phyloP scores from a whole-genome alignment of 2,888 invertebrate genomes.

The Nemotelus pantherinus region DNA sequence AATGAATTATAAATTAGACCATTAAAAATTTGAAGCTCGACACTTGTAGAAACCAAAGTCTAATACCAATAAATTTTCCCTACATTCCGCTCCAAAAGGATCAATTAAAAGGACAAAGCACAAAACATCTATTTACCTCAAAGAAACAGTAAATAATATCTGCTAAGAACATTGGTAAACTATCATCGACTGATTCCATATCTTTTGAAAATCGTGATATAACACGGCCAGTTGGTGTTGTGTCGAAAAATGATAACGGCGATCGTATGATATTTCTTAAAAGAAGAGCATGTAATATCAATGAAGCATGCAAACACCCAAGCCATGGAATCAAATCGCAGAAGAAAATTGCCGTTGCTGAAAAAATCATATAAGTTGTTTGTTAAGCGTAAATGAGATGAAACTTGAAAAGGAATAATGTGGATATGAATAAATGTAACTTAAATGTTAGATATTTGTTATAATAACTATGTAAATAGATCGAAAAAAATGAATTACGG shows the following conservation, averaged over 20 bases:
- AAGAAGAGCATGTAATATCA: conserved; percentile 63
- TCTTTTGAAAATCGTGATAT: conserved; percentile 69
- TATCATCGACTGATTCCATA: conserved; percentile 64
- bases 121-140: conserved; percentile 65
- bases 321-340: conserved; percentile 75
- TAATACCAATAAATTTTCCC: too few relatives aligned
- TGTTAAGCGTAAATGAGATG: too few relatives aligned
- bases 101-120: too few relatives aligned
- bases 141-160: conserved; percentile 69
- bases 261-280: conserved; percentile 66
- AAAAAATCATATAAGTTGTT: conserved; percentile 58
- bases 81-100: too few relatives aligned
- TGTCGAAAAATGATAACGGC: conserved; percentile 71
- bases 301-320: conserved; percentile 65
- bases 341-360: conserved; percentile 75
- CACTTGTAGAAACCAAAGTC: too few relatives aligned
- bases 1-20: too few relatives aligned
- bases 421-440: too few relatives aligned
- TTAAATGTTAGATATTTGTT: too few relatives aligned
- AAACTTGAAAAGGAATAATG: too few relatives aligned
- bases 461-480: too few relatives aligned
- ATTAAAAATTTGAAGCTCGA: too few relatives aligned
- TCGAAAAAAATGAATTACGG: too few relatives aligned
- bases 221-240: conserved; percentile 72
- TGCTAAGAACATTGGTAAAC: conserved; percentile 65